These are phyloP conservation scores for Lochmaea crataegi DNA, from an alignment of 2,888 invertebrate species.

Conservation along the genomic window DNA sequence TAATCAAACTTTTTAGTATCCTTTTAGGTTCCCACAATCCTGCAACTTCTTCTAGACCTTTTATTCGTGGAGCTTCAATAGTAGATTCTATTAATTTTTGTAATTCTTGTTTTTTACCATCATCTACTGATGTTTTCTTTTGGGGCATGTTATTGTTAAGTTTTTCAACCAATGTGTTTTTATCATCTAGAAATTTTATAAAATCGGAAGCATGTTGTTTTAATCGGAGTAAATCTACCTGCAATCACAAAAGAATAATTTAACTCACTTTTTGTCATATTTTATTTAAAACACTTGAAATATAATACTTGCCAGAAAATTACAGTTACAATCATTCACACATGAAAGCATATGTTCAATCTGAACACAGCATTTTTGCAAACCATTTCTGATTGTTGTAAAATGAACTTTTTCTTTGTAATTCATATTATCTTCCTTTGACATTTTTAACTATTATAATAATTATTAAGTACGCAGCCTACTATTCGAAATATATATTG, in stretches of 20 bases:
- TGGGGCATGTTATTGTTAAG: slow-evolving; percentile 5
- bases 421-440: too few relatives aligned
- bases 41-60: slow-evolving; percentile 65
- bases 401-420: slow-evolving; percentile 22
- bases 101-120: slow-evolving; percentile 12
- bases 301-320: slow-evolving; percentile 25
- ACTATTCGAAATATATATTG: too few relatives aligned
- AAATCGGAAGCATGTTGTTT: slow-evolving; percentile 30
- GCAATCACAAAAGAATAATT: neutral
- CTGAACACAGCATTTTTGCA: slow-evolving; percentile 33
- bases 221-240: slow-evolving; percentile 39
- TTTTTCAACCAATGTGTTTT: slow-evolving; percentile 13
- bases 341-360: slow-evolving; percentile 31
- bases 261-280: neutral
- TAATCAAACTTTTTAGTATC: slow-evolving; percentile 65
- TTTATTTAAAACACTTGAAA: too few relatives aligned
- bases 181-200: slow-evolving; percentile 24
- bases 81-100: slow-evolving; percentile 40
- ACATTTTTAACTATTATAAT: too few relatives aligned
- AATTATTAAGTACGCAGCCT: too few relatives aligned
- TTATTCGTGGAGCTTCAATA: slow-evolving; percentile 53
- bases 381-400: slow-evolving; percentile 20
- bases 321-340: slow-evolving; percentile 30
- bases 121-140: neutral
- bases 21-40: slow-evolving; percentile 67